phyloP scores from a whole-genome alignment of 2,888 invertebrate genomes.

The Cancer borealis region DNA sequence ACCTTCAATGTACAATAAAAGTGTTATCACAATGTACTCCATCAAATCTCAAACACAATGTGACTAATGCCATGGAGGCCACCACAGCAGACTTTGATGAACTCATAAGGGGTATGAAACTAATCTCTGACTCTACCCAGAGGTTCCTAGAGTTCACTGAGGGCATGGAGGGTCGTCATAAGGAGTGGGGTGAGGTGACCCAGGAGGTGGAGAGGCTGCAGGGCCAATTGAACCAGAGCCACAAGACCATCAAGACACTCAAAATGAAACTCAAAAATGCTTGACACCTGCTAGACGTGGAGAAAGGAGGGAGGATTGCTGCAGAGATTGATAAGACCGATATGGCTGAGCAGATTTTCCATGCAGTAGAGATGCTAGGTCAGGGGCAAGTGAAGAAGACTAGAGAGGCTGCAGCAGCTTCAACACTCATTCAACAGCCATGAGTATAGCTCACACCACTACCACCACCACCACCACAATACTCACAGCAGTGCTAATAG shows the following conservation, averaged over 20 bases:
- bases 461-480: background rate
- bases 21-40: too few species aligned
- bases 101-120: slow-evolving; percentile 60
- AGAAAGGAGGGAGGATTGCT: slow-evolving; percentile 85
- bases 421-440: background rate
- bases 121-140: slow-evolving; percentile 58
- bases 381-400: slow-evolving; percentile 72
- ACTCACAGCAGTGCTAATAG: slow-evolving; percentile 39
- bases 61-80: slow-evolving; percentile 40
- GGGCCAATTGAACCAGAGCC: slow-evolving; percentile 85
- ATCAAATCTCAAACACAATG: too few species aligned
- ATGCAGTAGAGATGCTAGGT: slow-evolving; percentile 69
- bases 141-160: slow-evolving; percentile 86
- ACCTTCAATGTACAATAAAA: too few species aligned
- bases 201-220: slow-evolving; percentile 88
- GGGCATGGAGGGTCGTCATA: slow-evolving; percentile 86
- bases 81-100: slow-evolving; percentile 62
- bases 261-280: slow-evolving; percentile 91
- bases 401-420: slow-evolving; percentile 57
- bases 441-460: background rate
- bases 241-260: slow-evolving; percentile 87
- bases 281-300: slow-evolving; percentile 89
- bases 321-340: slow-evolving; percentile 83
- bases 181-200: slow-evolving; percentile 86
- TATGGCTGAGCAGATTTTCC: slow-evolving; percentile 66